These are phyloP conservation scores for Perca schrenkii DNA, from an alignment of 2,113 vertebrate species.

Conservation along the genomic window DNA sequence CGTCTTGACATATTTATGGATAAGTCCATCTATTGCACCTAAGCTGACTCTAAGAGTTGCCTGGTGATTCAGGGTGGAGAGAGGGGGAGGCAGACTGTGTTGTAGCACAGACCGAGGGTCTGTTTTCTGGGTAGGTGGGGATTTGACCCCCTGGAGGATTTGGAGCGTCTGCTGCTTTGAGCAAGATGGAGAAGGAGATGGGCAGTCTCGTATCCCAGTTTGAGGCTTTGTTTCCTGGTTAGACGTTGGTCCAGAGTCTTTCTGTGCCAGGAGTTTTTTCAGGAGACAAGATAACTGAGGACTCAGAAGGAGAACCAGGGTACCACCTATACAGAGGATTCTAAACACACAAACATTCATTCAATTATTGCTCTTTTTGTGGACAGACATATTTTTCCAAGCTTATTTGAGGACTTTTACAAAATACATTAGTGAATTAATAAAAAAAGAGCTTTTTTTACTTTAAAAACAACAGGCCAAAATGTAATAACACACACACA, in stretches of 20 bases:
- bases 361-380: not conserved
- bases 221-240: conserved; percentile 24
- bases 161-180: conserved; percentile 68
- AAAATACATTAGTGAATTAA: no score
- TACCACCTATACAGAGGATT: conserved; percentile 87
- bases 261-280: conserved; percentile 65
- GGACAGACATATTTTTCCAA: not conserved
- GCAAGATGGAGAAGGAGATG: conserved; percentile 37
- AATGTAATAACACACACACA: not conserved
- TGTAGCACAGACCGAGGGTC: conserved; percentile 9
- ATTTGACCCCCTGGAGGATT: not conserved
- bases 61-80: conserved; percentile 80
- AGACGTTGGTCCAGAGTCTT: not conserved
- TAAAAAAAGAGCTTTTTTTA: not conserved
- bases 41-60: conserved; percentile 86
- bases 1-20: conserved; percentile 89
- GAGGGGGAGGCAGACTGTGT: not conserved
- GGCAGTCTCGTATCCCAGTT: conserved; percentile 16
- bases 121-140: not conserved
- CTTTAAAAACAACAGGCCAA: not conserved
- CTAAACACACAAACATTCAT: conserved; percentile 72
- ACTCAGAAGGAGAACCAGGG: conserved; percentile 88
- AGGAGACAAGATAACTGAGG: conserved; percentile 82
- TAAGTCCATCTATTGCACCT: conserved; percentile 90
- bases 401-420: not conserved